These are phyloP conservation scores for Thereva unica DNA, from an alignment of 2,888 invertebrate species.

Conservation along the genomic window DNA sequence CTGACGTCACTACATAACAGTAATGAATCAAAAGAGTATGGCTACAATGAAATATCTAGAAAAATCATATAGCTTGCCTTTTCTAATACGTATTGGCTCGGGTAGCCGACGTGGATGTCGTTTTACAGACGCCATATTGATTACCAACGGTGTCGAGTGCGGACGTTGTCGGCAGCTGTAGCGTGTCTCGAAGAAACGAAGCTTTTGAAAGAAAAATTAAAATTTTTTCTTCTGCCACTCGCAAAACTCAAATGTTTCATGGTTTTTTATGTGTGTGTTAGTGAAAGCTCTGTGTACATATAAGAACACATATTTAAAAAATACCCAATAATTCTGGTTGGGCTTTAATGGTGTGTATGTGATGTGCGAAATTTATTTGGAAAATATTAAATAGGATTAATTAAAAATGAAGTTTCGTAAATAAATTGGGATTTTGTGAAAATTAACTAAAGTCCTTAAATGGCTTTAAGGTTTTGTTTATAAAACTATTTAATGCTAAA, in stretches of 20 bases:
- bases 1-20: background rate
- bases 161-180: slow-evolving; percentile 7
- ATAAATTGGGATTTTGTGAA: too few species aligned
- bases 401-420: too few species aligned
- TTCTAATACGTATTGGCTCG: background rate
- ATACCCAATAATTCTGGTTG: background rate
- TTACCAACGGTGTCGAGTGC: slow-evolving; percentile 28
- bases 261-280: background rate
- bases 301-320: background rate
- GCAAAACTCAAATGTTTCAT: background rate
- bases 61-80: slow-evolving; percentile 2
- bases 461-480: too few species aligned
- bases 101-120: slow-evolving; percentile 7
- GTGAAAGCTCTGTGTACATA: background rate
- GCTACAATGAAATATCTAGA: background rate
- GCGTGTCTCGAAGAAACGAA: background rate
- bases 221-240: slow-evolving; percentile 13
- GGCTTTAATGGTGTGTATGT: background rate
- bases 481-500: background rate
- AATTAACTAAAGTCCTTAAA: too few species aligned
- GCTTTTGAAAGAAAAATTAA: background rate
- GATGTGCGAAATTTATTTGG: background rate
- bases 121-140: slow-evolving; percentile 26
- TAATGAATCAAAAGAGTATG: background rate
- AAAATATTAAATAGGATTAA: background rate